Evolutionary conservation across 2,797 vertebrate species (phyloP), one percentile per base, ranked within the genome.

Genomic region (Masticophis lateralis): DNA sequence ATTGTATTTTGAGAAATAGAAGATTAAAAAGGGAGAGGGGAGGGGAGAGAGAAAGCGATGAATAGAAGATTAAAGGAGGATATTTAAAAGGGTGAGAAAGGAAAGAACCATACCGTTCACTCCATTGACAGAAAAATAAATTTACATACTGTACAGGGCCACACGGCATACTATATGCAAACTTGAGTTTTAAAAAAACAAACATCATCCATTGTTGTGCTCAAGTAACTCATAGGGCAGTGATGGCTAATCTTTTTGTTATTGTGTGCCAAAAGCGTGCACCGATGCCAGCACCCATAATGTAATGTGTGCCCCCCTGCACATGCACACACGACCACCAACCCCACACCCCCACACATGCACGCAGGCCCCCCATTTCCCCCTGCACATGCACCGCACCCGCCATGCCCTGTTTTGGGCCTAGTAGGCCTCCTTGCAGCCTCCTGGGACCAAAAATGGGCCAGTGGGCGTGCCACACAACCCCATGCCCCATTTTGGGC

Each of bases 1-100:
- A 51, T 91, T 79, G 53, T 61, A 74, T 63, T 60, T 93, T 79
- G 47, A 83, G 66, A 88, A 89, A 88, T 47, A 61, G n/a, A 88
- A 83, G 13, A 27, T 83, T 92, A 47, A 86, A 92, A 47, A 47
- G 79, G 5, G 27, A 60, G 32, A 43, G 37, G 37, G 11, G 74
- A 22, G n/a, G 32, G 43, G 32, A 74, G 27, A 79, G 32, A 79
- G 32, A 79, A 20, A 12, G 74, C 25, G n/a, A 18, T 74, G 66
- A 79, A 79, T 22, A 55, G 25, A 88, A 83, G 13, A 18, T 89
- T 90, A 47, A 86, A 92, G 56, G 28, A 83, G 13, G 20, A 37
- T 25, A 59, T 32, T 87, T 87, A 57, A 66, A n/a, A 53, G 8
- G 11, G 43, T 27, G 20, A 20, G n/a, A 25, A 51, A 25, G 47